Base-by-base conservation (phyloP, 2,113 vertebrate genomes). In the Helogale parvula region DNA sequence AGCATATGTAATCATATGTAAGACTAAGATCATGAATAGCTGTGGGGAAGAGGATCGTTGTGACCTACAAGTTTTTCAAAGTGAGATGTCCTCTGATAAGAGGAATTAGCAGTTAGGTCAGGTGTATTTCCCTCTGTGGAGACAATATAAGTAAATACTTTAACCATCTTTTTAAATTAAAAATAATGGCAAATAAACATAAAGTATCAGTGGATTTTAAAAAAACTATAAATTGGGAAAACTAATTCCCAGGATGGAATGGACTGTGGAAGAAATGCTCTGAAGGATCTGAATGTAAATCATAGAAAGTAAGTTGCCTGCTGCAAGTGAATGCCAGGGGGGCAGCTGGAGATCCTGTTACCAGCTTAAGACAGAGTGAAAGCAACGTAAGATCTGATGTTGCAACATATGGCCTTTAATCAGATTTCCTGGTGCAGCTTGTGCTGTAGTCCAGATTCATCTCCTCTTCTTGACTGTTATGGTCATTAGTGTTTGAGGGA, bases 121-220 rank as follows among this genome's bases (percentile, higher is more conserved):
- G 15, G 5, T 85, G 1, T 90, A 8, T 17, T 66, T 82, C 25
- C 41, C 31, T 60, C 38, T 38, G 72, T 29, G 81, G 31, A 45
- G 21, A 60, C 15, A 77, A 68, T 72, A 25, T 38, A 41, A 94
- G 63, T 33, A 87, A 82, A 57, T 89, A 33, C 14, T 17, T 57
- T 33, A 87, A 60, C 25, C 14, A 91, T 66, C 66, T 91, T 69
- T 27, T 35, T 52, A 66, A 65, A 84, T 93, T 35, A 74, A 86
- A 94, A 65, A 17, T 35, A 93, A 63, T 6, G 95, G 45, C 19
- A 84, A 93, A n/a, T 45, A 52, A 96, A 86, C n/a, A 82, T 13
- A 74, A 79, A 77, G 9, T 71, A 65, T 83, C 16, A 50, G 21
- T 93, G 17, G 10, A 7, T 60, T 35, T 93, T 17, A 84, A 72